Base-by-base conservation (phyloP, 2,797 vertebrate genomes). In the Anabacerthia variegaticeps region DNA sequence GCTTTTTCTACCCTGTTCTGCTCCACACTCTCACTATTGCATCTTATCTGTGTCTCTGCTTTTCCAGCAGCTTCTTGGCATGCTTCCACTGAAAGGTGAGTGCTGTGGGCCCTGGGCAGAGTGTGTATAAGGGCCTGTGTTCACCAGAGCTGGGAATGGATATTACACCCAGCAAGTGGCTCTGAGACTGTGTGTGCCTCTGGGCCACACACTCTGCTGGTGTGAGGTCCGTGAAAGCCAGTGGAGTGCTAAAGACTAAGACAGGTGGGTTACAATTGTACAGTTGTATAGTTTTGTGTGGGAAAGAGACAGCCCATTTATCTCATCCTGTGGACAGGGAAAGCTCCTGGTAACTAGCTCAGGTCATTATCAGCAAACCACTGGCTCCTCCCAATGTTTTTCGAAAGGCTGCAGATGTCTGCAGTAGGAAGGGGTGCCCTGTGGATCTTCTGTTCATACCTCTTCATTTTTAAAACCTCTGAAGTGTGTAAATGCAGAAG, bases 251-350 rank as follows among this genome's bases (percentile, higher is more conserved):
- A 2, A 44, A 20, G 6, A 1, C 15, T 2, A 56, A 24, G 7
- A 4, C 12, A 5, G 2, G 37, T 56, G 30, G 28, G 5, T 26
- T 46, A 23, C 51, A 18, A 51, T 4, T 7, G 27, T 8, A 17
- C 9, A 52, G 28, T 52, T 30, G 51, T 52, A 54, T 28, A 54
- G 51, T 39, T 15, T 4, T 26, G 48, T 12, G 34, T 4, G 26
- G 30, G 61, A 46, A 79, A 63, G 0, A 54, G 2, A 16, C 3
- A 1, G 24, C 17, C 19, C 13, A 0, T 34, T 75, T 37, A 37
- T 14, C 39, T 66, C 2, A 26, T 36, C 5, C 14, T 20, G 5
- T 1, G 3, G 39, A 49, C 77, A 52, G 27, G 54, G 32, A 23
- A 71, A 67, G 36, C n/a, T 62, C 34, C 6, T 14, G 30, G 30